These are phyloP conservation scores for Brotula barbata DNA, from an alignment of 2,797 vertebrate genomes.

Conservation along the genomic window DNA sequence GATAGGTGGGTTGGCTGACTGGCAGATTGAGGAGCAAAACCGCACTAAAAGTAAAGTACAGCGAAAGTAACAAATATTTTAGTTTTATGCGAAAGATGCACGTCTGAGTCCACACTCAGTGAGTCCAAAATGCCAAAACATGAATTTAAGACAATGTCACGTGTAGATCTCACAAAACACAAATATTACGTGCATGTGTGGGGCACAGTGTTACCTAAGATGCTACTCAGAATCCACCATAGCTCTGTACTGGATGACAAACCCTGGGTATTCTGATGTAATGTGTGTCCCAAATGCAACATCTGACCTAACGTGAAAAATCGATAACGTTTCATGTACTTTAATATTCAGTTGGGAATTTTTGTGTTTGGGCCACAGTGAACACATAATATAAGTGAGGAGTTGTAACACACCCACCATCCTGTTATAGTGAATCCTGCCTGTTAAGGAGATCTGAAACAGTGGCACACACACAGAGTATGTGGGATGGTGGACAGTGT, in stretches of 20 bases:
- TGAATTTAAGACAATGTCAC: conserved; percentile 16
- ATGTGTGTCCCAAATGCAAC: conserved; percentile 59
- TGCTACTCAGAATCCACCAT: conserved; percentile 52
- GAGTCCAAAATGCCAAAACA: neutral
- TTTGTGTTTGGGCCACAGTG: conserved; percentile 62
- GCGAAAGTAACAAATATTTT: neutral
- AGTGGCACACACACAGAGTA: conserved; percentile 66
- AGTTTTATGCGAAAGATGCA: too few relatives aligned
- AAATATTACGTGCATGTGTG: conserved; percentile 1
- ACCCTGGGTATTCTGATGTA: conserved; percentile 35
- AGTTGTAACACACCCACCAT: conserved; percentile 76
- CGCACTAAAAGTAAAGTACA: too few relatives aligned
- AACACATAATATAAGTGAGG: conserved; percentile 50
- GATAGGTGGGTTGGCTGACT: conserved; percentile 18
- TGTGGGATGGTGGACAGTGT: conserved; percentile 55
- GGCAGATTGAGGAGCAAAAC: conserved; percentile 54
- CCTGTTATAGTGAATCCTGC: conserved; percentile 78
- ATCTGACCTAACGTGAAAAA: too few relatives aligned
- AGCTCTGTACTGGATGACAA: conserved; percentile 44
- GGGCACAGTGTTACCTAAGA: conserved; percentile 5
- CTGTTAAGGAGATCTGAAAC: conserved; percentile 80
- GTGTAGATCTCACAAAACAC: conserved; percentile 7
- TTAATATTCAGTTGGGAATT: too few relatives aligned
- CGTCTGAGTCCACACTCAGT: neutral
- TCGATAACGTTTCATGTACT: too few relatives aligned